These are phyloP conservation scores for Andrena dorsata DNA, from an alignment of 2,888 invertebrate genomes.

Conservation along the genomic window DNA sequence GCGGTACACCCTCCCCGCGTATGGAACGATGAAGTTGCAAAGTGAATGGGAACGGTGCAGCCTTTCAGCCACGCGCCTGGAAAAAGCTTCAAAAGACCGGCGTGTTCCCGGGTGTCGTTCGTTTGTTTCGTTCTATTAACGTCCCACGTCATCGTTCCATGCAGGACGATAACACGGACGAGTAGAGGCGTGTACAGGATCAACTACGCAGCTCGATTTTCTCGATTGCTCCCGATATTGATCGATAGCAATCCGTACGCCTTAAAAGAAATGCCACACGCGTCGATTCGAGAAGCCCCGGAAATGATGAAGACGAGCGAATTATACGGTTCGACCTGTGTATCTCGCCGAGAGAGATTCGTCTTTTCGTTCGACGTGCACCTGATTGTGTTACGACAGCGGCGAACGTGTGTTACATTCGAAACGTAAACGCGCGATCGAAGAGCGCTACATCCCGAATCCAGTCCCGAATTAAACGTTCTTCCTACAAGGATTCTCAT, in stretches of 20 bases:
- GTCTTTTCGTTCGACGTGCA: slow-evolving; percentile 16
- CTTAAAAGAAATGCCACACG: not conserved
- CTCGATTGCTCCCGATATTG: not conserved
- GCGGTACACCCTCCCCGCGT: not conserved
- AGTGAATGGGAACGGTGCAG: slow-evolving; percentile 15
- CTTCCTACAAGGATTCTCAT: slow-evolving; percentile 47
- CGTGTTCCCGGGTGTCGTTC: not conserved
- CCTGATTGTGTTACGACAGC: slow-evolving; percentile 21
- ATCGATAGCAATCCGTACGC: not conserved
- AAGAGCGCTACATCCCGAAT: slow-evolving; percentile 36
- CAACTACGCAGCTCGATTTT: not conserved
- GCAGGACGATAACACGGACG: slow-evolving; percentile 5
- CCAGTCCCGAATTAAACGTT: slow-evolving; percentile 42
- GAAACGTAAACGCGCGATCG: slow-evolving; percentile 35
- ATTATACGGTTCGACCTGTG: not conserved
- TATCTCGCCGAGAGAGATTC: not conserved
- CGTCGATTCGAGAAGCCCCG: not conserved
- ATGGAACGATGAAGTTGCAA: slow-evolving; percentile 44
- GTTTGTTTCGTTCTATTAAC: not conserved
- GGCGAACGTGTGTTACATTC: slow-evolving; percentile 44
- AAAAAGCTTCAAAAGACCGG: slow-evolving; percentile 16
- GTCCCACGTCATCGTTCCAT: slow-evolving; percentile 30
- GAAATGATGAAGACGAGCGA: not conserved
- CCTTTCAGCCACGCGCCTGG: slow-evolving; percentile 20
- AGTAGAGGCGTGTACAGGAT: slow-evolving; percentile 16